phyloP scores from a whole-genome alignment of 2,888 invertebrate genomes.

The Buathra laborator region DNA sequence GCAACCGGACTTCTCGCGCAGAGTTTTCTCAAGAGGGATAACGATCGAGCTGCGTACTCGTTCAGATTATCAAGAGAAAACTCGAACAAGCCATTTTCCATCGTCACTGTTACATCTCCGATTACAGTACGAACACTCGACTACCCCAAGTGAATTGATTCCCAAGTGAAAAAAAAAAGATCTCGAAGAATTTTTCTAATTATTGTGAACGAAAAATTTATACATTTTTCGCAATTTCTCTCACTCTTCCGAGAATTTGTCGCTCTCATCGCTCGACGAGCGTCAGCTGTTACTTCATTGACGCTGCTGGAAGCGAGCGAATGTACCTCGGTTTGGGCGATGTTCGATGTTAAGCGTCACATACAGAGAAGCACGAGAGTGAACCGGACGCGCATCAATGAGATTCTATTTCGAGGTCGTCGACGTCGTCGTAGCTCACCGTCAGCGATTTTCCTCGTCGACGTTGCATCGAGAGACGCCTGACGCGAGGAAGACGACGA shows the following conservation, averaged over 20 bases:
- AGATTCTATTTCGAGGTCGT: conserved; percentile 67
- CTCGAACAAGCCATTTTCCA: background rate
- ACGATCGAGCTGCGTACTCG: conserved; percentile 55
- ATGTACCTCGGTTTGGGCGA: conserved; percentile 17
- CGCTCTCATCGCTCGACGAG: background rate
- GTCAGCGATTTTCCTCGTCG: conserved; percentile 43
- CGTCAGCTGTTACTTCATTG: conserved; percentile 53
- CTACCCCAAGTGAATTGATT: background rate
- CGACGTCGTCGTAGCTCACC: conserved; percentile 61
- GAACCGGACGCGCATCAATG: conserved; percentile 67
- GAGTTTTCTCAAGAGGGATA: conserved; percentile 40
- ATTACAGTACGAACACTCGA: background rate
- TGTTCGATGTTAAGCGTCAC: conserved; percentile 41
- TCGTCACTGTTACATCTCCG: conserved; percentile 1
- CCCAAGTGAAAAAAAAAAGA: background rate
- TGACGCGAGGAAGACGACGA: conserved; percentile 31
- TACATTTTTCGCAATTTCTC: background rate
- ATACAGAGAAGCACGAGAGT: conserved; percentile 38
- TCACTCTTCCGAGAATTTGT: background rate
- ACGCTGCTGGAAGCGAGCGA: conserved; percentile 37
- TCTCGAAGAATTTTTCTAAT: conserved; percentile 12
- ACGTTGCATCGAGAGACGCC: conserved; percentile 38
- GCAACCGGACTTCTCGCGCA: conserved; percentile 9
- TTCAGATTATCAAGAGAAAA: background rate
- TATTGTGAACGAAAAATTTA: background rate